phyloP scores from a whole-genome alignment of 2,888 invertebrate species.

The Drosophila fungiperda region DNA sequence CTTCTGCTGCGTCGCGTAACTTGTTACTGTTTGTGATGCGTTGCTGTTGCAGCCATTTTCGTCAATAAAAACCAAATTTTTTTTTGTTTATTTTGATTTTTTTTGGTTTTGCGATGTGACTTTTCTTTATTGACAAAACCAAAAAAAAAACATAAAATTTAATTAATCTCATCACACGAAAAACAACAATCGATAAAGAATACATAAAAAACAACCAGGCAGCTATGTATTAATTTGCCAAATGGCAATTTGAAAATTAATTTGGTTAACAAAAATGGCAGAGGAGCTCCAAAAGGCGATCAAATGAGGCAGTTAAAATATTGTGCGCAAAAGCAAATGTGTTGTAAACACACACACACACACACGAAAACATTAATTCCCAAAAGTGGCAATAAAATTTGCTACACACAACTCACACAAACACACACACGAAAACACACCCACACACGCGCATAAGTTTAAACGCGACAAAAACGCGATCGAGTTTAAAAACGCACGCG shows the following conservation, averaged over 20 bases:
- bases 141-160: constrained; percentile 13
- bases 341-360: constrained; percentile 24
- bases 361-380: constrained; percentile 6
- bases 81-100: constrained; percentile 3
- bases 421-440: background rate
- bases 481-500: constrained; percentile 49
- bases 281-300: constrained; percentile 8
- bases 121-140: constrained; percentile 32
- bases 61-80: constrained; percentile 7
- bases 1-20: constrained; percentile 2
- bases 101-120: background rate
- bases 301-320: constrained; percentile 37
- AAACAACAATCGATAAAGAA: constrained; percentile 53
- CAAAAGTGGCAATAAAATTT: constrained; percentile 32
- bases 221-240: constrained; percentile 57
- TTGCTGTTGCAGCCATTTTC: constrained; percentile 23
- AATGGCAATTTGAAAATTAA: constrained; percentile 60
- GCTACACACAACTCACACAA: constrained; percentile 21
- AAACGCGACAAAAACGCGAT: constrained; percentile 43
- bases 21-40: constrained; percentile 6
- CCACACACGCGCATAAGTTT: constrained; percentile 4
- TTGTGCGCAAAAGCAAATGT: constrained; percentile 27
- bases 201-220: constrained; percentile 36
- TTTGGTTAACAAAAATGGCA: constrained; percentile 39
- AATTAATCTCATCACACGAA: background rate